A percentile compares a stretch with the other conserved stretches of the same genome.
phyloP scores from a whole-genome alignment of 2,888 invertebrate genomes.

The Bembecia ichneumoniformis region DNA sequence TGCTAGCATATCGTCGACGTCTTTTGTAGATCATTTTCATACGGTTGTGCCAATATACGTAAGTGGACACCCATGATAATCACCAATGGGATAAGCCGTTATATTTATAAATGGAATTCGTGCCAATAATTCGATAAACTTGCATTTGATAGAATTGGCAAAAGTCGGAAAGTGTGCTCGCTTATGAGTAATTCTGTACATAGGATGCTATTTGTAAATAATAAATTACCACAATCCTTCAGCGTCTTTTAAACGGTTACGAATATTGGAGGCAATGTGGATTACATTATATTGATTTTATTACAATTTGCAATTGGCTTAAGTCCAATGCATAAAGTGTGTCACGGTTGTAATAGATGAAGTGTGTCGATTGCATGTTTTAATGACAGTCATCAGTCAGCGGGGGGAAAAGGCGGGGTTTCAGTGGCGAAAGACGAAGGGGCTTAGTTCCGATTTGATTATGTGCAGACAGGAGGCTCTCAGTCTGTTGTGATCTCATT shows the following conservation, averaged over 20 bases:
- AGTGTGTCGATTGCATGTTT: conserved; percentile 32
- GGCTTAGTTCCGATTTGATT: conserved; percentile 43
- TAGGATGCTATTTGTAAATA: not conserved
- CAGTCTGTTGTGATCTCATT: conserved; percentile 18
- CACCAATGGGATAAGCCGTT: conserved; percentile 52
- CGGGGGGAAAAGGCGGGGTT: conserved; percentile 28
- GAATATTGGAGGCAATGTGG: not conserved
- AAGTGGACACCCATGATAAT: conserved; percentile 39
- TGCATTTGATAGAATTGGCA: conserved; percentile 1
- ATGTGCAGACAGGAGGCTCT: conserved; percentile 15
- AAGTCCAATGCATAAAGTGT: conserved; percentile 35
- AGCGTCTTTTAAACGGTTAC: not conserved
- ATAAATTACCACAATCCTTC: not conserved
- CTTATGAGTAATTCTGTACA: not conserved
- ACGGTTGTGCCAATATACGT: conserved; percentile 49
- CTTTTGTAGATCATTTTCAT: conserved; percentile 56
- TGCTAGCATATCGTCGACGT: conserved; percentile 33
- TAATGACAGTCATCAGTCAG: conserved; percentile 44
- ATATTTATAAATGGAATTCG: conserved; percentile 51
- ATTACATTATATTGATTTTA: not conserved
- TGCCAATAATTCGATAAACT: conserved; percentile 42
- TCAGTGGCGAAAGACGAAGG: conserved; percentile 31
- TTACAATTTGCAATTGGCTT: conserved; percentile 26
- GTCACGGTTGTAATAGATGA: conserved; percentile 43
- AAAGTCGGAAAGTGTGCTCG: not conserved